Evolutionary conservation across 1,140 invertebrate species (phyloP).

Genomic region (Lysiphlebus fabarum): DNA sequence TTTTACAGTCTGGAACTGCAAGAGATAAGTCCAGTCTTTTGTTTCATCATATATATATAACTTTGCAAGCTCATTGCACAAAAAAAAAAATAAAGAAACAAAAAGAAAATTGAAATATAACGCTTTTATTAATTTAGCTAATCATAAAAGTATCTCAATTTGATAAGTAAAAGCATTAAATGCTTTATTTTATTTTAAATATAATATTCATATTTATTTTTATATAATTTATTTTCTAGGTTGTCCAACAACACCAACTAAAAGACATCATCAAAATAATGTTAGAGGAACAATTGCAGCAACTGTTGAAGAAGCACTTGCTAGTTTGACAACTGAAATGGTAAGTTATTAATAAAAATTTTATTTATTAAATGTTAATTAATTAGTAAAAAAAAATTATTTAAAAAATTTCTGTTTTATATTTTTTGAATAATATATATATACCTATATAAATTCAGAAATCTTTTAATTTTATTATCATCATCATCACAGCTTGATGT

Average conservation of each 20-base stretch:
- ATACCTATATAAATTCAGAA: too few relatives aligned
- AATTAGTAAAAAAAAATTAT: not conserved
- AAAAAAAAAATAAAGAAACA: too few relatives aligned
- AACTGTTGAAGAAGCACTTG: constrained; percentile 67
- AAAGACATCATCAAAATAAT: constrained; percentile 42
- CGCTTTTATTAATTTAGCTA: too few relatives aligned
- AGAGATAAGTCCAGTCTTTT: constrained; percentile 34
- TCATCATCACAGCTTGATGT: not conserved
- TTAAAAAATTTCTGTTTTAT: not conserved
- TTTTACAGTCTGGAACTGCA: constrained; percentile 29
- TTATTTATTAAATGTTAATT: not conserved
- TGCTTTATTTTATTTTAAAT: not conserved
- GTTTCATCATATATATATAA: constrained; percentile 21
- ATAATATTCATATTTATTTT: too few relatives aligned
- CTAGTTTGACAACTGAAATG: constrained; percentile 76
- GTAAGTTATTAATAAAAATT: constrained; percentile 58
- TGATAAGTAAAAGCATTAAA: too few relatives aligned
- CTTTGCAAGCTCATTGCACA: not conserved
- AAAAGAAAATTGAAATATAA: not conserved
- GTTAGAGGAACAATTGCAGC: constrained; percentile 46
- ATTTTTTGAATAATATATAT: too few relatives aligned
- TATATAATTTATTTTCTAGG: constrained; percentile 43
- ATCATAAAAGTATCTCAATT: too few relatives aligned
- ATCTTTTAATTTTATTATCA: too few relatives aligned
- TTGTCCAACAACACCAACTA: constrained; percentile 59